Conservation (phyloP, 2,797 vertebrate species). For the Pipistrellus pygmaeus region DNA sequence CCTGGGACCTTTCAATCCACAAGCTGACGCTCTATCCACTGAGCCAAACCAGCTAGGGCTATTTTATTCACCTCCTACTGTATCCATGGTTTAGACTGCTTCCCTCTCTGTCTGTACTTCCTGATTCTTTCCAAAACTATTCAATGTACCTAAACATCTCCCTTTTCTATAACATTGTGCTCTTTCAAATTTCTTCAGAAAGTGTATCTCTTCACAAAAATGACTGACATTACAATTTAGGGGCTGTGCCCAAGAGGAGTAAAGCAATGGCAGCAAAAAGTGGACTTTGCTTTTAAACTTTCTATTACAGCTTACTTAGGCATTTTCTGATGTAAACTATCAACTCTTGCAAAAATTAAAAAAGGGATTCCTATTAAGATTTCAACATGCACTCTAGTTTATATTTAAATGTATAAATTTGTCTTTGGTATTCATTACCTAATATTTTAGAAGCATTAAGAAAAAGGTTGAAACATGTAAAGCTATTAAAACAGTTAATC, state of each 20-base stretch:
- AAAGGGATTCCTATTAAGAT: background rate
- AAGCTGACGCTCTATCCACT: too few species aligned
- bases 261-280: background rate
- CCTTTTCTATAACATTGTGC: background rate
- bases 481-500: background rate
- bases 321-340: constrained; percentile 24
- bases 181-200: background rate
- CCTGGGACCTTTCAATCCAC: too few species aligned
- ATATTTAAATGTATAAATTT: constrained; percentile 8
- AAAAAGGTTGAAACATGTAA: background rate
- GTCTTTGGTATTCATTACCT: background rate
- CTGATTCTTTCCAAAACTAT: constrained; percentile 1
- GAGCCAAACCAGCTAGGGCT: background rate
- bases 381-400: background rate
- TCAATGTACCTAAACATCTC: background rate
- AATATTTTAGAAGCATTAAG: background rate
- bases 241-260: background rate
- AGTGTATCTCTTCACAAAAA: background rate
- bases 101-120: background rate
- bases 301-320: background rate
- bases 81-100: background rate
- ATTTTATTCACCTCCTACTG: background rate
- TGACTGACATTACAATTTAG: background rate
- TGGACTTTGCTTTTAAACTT: background rate
- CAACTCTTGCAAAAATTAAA: constrained; percentile 19